A percentile compares a stretch with the other conserved stretches of the same genome.
These are phyloP conservation scores for Ichneumon xanthorius DNA, from an alignment of 2,888 invertebrate genomes.

Conservation along the genomic window DNA sequence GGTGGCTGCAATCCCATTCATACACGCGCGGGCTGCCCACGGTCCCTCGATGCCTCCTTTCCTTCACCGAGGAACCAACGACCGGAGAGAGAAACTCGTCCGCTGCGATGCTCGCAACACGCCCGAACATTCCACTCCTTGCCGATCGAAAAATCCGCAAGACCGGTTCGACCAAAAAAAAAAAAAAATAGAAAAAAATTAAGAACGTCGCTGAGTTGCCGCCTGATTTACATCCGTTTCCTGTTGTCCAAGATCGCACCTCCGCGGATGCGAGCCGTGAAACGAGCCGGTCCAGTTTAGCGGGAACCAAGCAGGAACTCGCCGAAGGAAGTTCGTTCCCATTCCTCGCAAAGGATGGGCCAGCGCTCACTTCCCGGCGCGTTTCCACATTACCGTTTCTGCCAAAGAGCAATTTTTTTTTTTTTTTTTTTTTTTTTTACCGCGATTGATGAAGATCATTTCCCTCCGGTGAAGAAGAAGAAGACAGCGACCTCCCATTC, in stretches of 20 bases:
- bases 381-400: conserved; percentile 53
- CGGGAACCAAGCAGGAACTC: conserved; percentile 20
- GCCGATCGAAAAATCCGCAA: not conserved
- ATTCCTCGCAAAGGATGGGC: conserved; percentile 52
- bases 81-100: conserved; percentile 16
- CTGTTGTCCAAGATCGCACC: conserved; percentile 31
- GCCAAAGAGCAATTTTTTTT: conserved; percentile 1
- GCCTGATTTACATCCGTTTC: conserved; percentile 49
- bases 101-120: not conserved
- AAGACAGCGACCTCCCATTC: conserved; percentile 21
- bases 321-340: conserved; percentile 63
- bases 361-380: conserved; percentile 50
- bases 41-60: conserved; percentile 45
- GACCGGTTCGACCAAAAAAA: not conserved
- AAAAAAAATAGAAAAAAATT: conserved; percentile 2
- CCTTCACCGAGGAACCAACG: not conserved
- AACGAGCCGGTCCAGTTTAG: conserved; percentile 62
- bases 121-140: not conserved
- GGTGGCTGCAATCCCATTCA: conserved; percentile 78
- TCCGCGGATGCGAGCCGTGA: conserved; percentile 48
- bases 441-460: conserved; percentile 32
- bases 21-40: conserved; percentile 43
- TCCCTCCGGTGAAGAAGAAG: conserved; percentile 28
- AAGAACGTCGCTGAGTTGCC: not conserved
- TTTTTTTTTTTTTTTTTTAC: conserved; percentile 22